Evolutionary conservation across 2,888 invertebrate species (phyloP), one percentile per base, ranked within the genome.

Genomic region (Drosophila setosimentum): DNA sequence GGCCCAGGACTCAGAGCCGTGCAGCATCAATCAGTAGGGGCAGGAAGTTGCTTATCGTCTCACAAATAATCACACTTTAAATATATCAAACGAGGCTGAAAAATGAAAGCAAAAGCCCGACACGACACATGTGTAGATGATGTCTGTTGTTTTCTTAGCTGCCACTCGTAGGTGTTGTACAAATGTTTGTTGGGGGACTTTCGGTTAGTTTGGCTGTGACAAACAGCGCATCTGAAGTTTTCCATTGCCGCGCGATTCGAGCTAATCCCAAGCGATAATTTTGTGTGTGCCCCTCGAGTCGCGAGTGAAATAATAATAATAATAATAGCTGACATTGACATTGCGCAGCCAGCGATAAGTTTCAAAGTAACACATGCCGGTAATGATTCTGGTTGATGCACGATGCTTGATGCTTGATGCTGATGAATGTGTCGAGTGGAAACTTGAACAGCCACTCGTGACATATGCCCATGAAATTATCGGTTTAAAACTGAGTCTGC

Each of bases 301-400:
- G 69, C 85, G 75, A 78, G 68, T 75, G 78, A 72, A 82, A 81
- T 82, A 84, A 81, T 81, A 82, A 81, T 84, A 84, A 81, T 84
- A 84, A 81, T 81, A 81, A 81, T 82, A 75, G 85, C 85, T 89
- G 90, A 89, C 85, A 85, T 85, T 85, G 85, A 90, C 89, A 85
- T 90, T 85, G 89, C 68, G 59, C 73, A 71, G 68, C 57, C 66
- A 70, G 62, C 68, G 89, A 89, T 87, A 89, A 89, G 87, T 89
- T 89, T 84, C 70, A 59, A 66, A 64, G 83, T 76, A 85, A 90
- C 84, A 90, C 69, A 84, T 84, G 89, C 69, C 84, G 84, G 89
- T 90, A 84, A 84, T 89, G 87, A 61, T 83, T 80, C 59, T 65
- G 62, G 58, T 68, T 68, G 68, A 57, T 61, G 67, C 83, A 24